These are phyloP conservation scores for Hypena proboscidalis DNA, from an alignment of 2,888 invertebrate species.

Conservation along the genomic window DNA sequence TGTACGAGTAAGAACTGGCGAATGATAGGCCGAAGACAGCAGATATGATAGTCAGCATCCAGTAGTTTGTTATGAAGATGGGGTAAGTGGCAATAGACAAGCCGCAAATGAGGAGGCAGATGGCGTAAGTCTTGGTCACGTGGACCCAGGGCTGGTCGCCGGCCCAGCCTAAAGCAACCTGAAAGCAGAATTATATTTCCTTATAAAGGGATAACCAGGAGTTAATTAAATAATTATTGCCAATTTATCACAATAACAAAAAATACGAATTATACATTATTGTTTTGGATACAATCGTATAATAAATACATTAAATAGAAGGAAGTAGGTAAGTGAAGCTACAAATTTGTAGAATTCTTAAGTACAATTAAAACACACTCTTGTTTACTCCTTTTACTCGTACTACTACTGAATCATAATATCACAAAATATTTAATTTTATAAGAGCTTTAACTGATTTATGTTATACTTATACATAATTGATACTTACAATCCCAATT, in stretches of 20 bases:
- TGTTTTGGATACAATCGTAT: too few species aligned
- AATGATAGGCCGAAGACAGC: conserved; percentile 94
- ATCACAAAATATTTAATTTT: too few species aligned
- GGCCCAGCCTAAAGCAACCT: conserved; percentile 93
- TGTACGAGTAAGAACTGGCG: conserved; percentile 96
- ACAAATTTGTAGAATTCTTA: too few species aligned
- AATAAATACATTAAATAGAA: too few species aligned
- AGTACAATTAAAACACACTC: too few species aligned
- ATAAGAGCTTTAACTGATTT: neutral
- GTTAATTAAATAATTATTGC: too few species aligned
- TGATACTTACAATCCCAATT: conserved; percentile 91
- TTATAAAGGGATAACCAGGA: too few species aligned
- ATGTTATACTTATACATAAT: too few species aligned
- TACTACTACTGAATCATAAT: too few species aligned
- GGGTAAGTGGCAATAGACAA: conserved; percentile 86
- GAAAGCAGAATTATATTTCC: conserved; percentile 11
- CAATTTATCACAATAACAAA: too few species aligned
- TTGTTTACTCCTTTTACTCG: too few species aligned
- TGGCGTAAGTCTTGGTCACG: conserved; percentile 92
- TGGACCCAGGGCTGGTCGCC: conserved; percentile 95
- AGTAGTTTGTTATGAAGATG: conserved; percentile 78
- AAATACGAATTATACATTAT: too few species aligned
- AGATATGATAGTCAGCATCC: conserved; percentile 76
- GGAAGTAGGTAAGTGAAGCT: neutral
- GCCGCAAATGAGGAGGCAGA: conserved; percentile 90